Evolutionary conservation across 2,113 vertebrate species (phyloP), one percentile per base, ranked within the genome.

Genomic region (Oenanthe oenanthe): DNA sequence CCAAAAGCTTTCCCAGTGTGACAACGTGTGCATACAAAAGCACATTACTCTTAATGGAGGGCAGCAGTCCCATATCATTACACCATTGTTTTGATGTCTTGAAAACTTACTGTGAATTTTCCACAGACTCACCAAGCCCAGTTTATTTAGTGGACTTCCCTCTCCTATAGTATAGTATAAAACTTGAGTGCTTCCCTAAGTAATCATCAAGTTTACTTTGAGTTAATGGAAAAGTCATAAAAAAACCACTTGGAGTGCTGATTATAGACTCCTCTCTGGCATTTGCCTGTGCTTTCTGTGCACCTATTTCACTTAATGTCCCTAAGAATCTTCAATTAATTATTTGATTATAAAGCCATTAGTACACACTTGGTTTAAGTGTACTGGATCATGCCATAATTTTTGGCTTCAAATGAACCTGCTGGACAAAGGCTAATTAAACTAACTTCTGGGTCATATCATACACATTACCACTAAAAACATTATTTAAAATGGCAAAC

Each of bases 321-420:
- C 58, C 82, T 63, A 79, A 79, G 87, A 92, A 66, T 81, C 78
- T 96, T 93, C 95, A 93, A 91, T 92, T 97, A 97, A 98, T 97
- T 97, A 96, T 93, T 97, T 97, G 73, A 97, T 97, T 97, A 98
- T 85, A 95, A 97, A 97, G 70, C 74, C 93, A 95, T 96, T 97
- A 96, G 32, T 91, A 97, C 7, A 15, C 50, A 77, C 95, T 97
- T 94, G 73, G 54, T 96, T 81, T 96, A 97, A 97, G 96, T 94
- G 94, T 84, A 96, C 54, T 79, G 88, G 95, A 97, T 96, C 94
- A 81, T 80, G 75, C 58, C 86, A 89, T 88, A 95, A 96, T 97
- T 98, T 98, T 93, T 72, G 97, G 85, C 93, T 97, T 93, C 28
- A 53, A 98, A 97, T 93, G 90, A 97, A 92, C 78, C 84, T 92